Base-by-base conservation (phyloP, 2,888 invertebrate species). In the Chelonus formosanus region DNA sequence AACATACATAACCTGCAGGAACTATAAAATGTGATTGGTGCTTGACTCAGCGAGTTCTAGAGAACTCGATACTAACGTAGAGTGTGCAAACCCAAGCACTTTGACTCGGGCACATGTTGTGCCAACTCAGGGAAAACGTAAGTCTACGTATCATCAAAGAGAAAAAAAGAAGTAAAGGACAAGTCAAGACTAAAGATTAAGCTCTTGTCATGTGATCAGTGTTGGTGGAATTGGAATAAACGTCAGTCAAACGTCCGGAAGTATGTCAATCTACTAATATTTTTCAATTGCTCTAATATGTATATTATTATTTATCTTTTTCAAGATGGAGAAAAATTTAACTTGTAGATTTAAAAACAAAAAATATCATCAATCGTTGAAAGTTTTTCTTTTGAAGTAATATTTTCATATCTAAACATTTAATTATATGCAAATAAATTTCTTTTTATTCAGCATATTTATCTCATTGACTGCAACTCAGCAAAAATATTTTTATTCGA, bases 91-190 rank as follows among this genome's bases (percentile, higher is more conserved):
- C 78, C 73, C 76, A 81, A 80, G 81, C 82, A 80, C 78, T 80
- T 80, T 76, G 80, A 79, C 52, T 60, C 65, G 67, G 77, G 80
- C 81, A 82, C 82, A 81, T 81, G 82, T 81, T 83, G 82, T 82
- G 83, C 82, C 83, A 80, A 79, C 79, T 83, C 81, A 81, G 83
- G 81, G 78, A 80, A 80, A 81, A 80, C 76, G 73, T 77, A 75
- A 78, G 76, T 47, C 64, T 69, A 74, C 73, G 74, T 78, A 79
- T 80, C 78, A 76, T 77, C 73, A 71, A 73, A 73, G 74, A 56
- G 69, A 62, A 63, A 60, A 61, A 69, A 65, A 69, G 55, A 63
- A 56, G 63, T 54, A 4, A 56, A 52, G 44, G 7, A 44, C 7
- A 35, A n/a, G 40, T 57, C 56, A 63, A 63, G 67, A 63, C 65